Evolutionary conservation across 2,797 vertebrate species (phyloP), one percentile per base, ranked within the genome.

Genomic region (Synanceia verrucosa): DNA sequence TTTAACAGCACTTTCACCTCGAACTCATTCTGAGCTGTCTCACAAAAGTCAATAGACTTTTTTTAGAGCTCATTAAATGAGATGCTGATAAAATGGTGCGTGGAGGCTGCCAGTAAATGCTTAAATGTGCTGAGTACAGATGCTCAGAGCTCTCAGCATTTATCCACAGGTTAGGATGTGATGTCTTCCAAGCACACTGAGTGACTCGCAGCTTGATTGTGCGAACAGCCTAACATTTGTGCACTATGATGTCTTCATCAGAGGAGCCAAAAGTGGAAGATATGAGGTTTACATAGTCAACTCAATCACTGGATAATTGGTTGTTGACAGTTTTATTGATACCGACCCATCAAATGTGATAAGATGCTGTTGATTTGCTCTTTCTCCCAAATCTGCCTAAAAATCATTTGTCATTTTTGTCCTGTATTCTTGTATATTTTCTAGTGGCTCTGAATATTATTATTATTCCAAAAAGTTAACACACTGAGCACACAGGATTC

Each of bases 41-140:
- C 16, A 48, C 34, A 53, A 37, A 60, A 24, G 36, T 47, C 23
- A 53, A 5, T 31, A 10, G 2, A 47, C 7, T 44, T 31, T 37
- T 23, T 44, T 31, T 26, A 31, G 37, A 23, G 11, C 26, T 36
- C 31, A n/a, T 58, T 56, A 56, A 48, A 63, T 50, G 44, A 37
- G 12, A 50, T 8, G 11, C 50, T 29, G 43, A 37, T 31, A 7
- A 51, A 39, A 47, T 13, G 11, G 4, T 36, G 10, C 12, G 23
- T 24, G 12, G 23, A 21, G 33, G 33, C 13, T 57, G 51, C 36
- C 31, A 36, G 37, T 55, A 51, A 19, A 61, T 29, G 33, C 26
- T 65, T 48, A 50, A 70, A 56, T 70, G 41, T 55, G 28, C 36
- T 14, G 29, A 31, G 34, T 50, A n/a, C 43, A 9, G 34, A 44